Evolutionary conservation across 2,888 invertebrate genomes (phyloP), one percentile per base, ranked within the genome.

Genomic region (Eupeodes latifasciatus): DNA sequence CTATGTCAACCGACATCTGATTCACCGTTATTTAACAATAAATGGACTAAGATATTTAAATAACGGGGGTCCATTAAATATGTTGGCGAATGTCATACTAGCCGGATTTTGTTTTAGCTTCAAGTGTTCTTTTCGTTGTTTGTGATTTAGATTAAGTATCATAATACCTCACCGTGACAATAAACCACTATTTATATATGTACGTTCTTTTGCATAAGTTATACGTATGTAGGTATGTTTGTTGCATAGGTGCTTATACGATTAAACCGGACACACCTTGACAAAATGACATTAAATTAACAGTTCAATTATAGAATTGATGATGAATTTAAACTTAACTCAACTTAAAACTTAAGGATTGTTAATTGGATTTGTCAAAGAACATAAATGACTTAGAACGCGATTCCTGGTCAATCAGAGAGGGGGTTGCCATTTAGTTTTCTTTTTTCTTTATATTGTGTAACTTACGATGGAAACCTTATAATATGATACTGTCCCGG

Each of bases 351-450:
- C 27, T 27, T 27, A 27, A 47, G 16, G 55, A 72, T 59, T 59
- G 12, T 11, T 79, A 79, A 79, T 79, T 79, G 79, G 79, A 79
- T 79, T 79, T 71, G 16, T 27, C 51, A 27, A 67, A 34, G 66
- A 66, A 57, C 34, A 59, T 67, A 67, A 51, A 53, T 55, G 79
- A 71, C 71, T 79, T 79, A 72, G 53, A 47, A 61, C 12, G 61
- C 27, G 44, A 44, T 62, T 71, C 71, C 40, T 71, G 79, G 53
- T 62, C 71, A 79, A 62, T 64, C 62, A 72, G n/a, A 16, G 71
- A 16, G 71, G 71, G 72, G 47, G 66, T 40, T 57, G 57, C 14
- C 71, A 53, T 72, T 57, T 27, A 14, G 40, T 40, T 40, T 5
- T 40, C 27, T 40, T 40, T 40, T 40, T 40, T 4, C 5, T 40